Base-by-base conservation (phyloP, 2,888 invertebrate species). In the Drosophila dives region DNA sequence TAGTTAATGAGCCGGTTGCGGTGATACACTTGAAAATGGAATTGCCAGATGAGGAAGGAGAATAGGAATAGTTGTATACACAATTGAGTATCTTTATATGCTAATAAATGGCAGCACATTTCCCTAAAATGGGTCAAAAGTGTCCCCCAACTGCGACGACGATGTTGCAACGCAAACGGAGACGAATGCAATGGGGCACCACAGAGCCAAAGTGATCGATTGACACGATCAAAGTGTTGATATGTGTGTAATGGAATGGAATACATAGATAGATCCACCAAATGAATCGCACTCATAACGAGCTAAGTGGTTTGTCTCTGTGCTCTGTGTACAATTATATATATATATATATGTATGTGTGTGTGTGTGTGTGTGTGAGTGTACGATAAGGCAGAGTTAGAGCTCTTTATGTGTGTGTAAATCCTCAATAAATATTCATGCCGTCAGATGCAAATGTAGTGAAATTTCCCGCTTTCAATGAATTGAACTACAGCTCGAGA, bases 91-190 rank as follows among this genome's bases (percentile, higher is more conserved):
- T 85, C 85, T 85, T 85, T 89, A 85, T 81, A 82, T 73, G 78
- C 81, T 83, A 74, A 83, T 86, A 86, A 87, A 88, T 83, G 84
- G 76, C 89, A 87, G 80, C 90, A 80, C 79, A 91, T 89, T 92
- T 90, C 85, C 88, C 88, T 86, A 88, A 93, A 92, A 93, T 93
- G 90, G 93, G 92, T 92, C 93, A 93, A 92, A 92, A 93, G 93
- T 92, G 92, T 91, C 86, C 89, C 87, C 86, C 90, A 90, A 77
- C 84, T 80, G 70, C 85, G 64, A 75, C 73, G 80, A 77, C 75
- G 78, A 81, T 89, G 83, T 87, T 86, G 88, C 81, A 83, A 83
- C 71, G 64, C 72, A 60, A 50, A 81, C 73, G 64, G 66, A 63
- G 55, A 64, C 75, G 71, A 71, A 65, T 66, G 58, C 66, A 86